Evolutionary conservation across 2,888 invertebrate genomes (phyloP), one percentile per base, ranked within the genome.

Genomic region (Lithophane socia): DNA sequence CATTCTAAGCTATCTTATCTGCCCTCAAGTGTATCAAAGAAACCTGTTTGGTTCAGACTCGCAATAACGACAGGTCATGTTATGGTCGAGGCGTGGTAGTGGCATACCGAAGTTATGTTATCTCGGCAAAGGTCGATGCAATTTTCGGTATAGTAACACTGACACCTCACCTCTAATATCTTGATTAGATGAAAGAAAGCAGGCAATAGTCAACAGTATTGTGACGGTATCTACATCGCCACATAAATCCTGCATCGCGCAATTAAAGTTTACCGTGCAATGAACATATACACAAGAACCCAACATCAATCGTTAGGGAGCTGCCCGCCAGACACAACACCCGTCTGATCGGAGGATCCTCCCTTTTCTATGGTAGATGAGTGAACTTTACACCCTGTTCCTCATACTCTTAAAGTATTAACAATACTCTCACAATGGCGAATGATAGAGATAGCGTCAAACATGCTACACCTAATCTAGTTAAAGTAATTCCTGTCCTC

Each of bases 11-110:
- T 63, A 47, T 63, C 58, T 64, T 54, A 83, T 60, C 67, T 52
- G 16, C 21, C 12, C 21, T 58, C n/a, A 16, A 64, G 42, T n/a
- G 37, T 54, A 77, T 47, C 37, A 54, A 24, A 29, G 44, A n/a
- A 83, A 83, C 83, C 83, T 16, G 78, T 83, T 83, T 37, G 21
- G 13, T 64, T n/a, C 52, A 47, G 67, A 37, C 37, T 42, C 3
- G 12, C 52, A 7, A 13, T 77, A 69, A 65, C 58, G 78, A 80
- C 83, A 80, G 79, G 58, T 69, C 79, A 54, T 58, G 58, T 68
- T 83, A 77, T n/a, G 42, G n/a, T 56, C 49, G 12, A 47, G 47
- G 9, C 9, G 13, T 79, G 21, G 29, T 29, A 65, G 44, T 75
- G 24, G n/a, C 21, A 13, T 54, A 47, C 37, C n/a, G 37, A 47